Conservation (phyloP, 2,113 vertebrate species). For the Lucifuga dentata region DNA sequence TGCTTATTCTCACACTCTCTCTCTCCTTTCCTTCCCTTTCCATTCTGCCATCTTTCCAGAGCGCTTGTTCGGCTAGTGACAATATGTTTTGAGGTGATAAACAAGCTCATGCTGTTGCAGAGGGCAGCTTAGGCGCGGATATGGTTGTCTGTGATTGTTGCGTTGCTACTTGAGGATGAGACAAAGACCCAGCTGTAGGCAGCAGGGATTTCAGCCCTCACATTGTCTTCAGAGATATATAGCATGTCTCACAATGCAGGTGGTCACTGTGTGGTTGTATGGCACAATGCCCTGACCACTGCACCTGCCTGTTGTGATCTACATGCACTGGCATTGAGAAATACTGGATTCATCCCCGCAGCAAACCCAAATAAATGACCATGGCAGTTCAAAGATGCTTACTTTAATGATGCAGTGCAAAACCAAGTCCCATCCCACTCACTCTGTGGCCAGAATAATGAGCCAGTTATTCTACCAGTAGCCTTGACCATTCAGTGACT, state of each 20-base stretch:
- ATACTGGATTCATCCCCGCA: conserved; percentile 39
- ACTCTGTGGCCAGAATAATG: conserved; percentile 70
- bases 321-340: conserved; percentile 40
- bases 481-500: conserved; percentile 51
- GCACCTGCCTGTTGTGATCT: conserved; percentile 53
- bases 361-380: conserved; percentile 35
- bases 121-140: conserved; percentile 67
- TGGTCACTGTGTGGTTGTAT: conserved; percentile 63
- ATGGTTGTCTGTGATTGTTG: conserved; percentile 55
- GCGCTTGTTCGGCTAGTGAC: conserved; percentile 56
- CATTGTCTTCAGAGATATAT: conserved; percentile 65
- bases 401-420: conserved; percentile 55
- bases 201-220: conserved; percentile 45
- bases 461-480: conserved; percentile 62
- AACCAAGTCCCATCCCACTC: conserved; percentile 44
- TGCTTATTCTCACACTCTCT: too few species aligned
- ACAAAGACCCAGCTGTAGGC: conserved; percentile 76
- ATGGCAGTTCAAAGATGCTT: conserved; percentile 51
- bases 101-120: conserved; percentile 59
- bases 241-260: conserved; percentile 56
- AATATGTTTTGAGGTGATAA: conserved; percentile 82
- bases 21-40: conserved; percentile 24
- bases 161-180: conserved; percentile 59
- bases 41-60: conserved; percentile 56
- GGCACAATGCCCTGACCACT: conserved; percentile 37